Conservation (phyloP, 2,113 vertebrate genomes). For the Saccopteryx bilineata region DNA sequence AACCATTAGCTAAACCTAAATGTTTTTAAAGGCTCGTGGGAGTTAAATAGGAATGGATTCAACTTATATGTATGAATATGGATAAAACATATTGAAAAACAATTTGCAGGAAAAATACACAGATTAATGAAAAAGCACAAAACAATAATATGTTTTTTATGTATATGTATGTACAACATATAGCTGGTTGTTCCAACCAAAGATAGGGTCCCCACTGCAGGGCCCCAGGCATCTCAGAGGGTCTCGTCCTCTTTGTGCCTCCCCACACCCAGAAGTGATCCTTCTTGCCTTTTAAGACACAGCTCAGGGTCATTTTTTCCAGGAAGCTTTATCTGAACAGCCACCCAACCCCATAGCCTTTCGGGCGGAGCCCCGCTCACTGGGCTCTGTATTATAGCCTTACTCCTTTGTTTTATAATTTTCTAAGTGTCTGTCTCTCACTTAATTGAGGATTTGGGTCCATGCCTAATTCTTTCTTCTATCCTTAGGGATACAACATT, state of each 20-base stretch:
- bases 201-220: background rate
- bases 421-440: background rate
- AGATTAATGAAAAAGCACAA: conserved; percentile 21
- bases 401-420: background rate
- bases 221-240: background rate
- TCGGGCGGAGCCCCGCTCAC: background rate
- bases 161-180: background rate
- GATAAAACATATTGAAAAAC: background rate
- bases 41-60: background rate
- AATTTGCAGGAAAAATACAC: background rate
- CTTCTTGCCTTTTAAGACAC: conserved; percentile 13
- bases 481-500: background rate
- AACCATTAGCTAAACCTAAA: background rate
- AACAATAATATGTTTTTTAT: background rate
- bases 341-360: background rate
- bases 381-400: background rate
- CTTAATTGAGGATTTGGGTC: background rate
- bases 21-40: background rate
- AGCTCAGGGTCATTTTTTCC: background rate
- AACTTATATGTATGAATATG: background rate
- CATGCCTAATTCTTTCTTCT: background rate
- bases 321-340: conserved; percentile 8
- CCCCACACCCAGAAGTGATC: background rate
- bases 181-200: background rate
- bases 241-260: background rate